Conservation (phyloP, 92 coral and sea anemone species). For the Zoanthus gigantus region DNA sequence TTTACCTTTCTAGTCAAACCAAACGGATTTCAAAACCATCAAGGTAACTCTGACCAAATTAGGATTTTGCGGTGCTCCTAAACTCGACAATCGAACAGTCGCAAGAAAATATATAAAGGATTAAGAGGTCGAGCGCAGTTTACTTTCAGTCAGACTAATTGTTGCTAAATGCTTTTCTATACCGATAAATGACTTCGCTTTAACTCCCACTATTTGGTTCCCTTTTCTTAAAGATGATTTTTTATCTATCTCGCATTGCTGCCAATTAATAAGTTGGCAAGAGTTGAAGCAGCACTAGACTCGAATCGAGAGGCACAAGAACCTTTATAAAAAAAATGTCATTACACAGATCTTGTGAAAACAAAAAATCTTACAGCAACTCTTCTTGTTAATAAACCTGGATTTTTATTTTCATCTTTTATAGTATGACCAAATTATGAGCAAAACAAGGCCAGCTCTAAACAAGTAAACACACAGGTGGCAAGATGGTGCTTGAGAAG, state of each 20-base stretch:
- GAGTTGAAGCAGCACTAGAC: not conserved
- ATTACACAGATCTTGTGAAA: not conserved
- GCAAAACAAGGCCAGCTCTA: constrained; percentile 10
- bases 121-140: not conserved
- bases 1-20: not conserved
- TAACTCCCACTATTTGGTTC: constrained; percentile 8
- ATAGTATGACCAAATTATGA: constrained; percentile 10
- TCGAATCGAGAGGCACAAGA: constrained; percentile 2
- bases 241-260: not conserved
- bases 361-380: not conserved
- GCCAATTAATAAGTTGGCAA: too few relatives aligned
- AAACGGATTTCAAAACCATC: not conserved
- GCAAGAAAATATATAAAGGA: constrained; percentile 14
- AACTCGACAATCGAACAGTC: constrained; percentile 7
- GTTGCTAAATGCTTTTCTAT: constrained; percentile 12
- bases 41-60: not conserved
- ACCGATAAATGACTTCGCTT: not conserved
- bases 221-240: not conserved
- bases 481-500: constrained; percentile 36
- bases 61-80: not conserved
- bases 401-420: not conserved
- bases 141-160: not conserved
- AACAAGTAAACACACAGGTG: constrained; percentile 41
- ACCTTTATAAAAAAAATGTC: not conserved
- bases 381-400: constrained; percentile 9